Evolutionary conservation across 2,113 vertebrate species (phyloP).

Genomic region (Solea solea): DNA sequence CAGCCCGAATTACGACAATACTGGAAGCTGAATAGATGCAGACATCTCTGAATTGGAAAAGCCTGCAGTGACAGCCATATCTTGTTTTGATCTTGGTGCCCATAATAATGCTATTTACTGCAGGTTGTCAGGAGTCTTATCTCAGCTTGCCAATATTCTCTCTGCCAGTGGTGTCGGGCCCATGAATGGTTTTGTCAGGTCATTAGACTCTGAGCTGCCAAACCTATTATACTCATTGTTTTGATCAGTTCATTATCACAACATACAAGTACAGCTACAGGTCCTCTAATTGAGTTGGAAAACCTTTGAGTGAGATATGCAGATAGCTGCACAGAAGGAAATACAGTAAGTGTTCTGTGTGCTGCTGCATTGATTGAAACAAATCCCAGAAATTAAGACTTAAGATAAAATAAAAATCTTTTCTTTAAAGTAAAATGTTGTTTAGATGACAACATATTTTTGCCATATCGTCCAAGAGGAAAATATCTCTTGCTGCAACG

Average conservation of each 20-base stretch:
- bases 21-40: constrained; percentile 18
- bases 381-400: too few species aligned
- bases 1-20: not conserved
- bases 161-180: not conserved
- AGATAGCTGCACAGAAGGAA: constrained; percentile 19
- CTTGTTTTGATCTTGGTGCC: constrained; percentile 26
- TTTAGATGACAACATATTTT: not conserved
- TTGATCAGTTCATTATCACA: constrained; percentile 14
- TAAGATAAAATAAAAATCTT: too few species aligned
- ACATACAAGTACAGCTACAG: not conserved
- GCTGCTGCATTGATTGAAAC: not conserved
- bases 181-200: not conserved
- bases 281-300: not conserved
- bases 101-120: constrained; percentile 26
- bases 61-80: constrained; percentile 7
- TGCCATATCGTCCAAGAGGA: not conserved
- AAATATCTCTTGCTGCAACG: not conserved
- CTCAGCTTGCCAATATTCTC: constrained; percentile 16
- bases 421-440: too few species aligned
- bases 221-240: not conserved
- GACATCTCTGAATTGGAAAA: constrained; percentile 10
- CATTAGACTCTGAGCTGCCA: not conserved
- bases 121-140: constrained; percentile 12
- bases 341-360: not conserved
- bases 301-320: constrained; percentile 1